A percentile compares a stretch with the other conserved stretches of the same genome.
phyloP scores from a whole-genome alignment of 64 coral and sea anemone species.

The Orbicella faveolata region DNA sequence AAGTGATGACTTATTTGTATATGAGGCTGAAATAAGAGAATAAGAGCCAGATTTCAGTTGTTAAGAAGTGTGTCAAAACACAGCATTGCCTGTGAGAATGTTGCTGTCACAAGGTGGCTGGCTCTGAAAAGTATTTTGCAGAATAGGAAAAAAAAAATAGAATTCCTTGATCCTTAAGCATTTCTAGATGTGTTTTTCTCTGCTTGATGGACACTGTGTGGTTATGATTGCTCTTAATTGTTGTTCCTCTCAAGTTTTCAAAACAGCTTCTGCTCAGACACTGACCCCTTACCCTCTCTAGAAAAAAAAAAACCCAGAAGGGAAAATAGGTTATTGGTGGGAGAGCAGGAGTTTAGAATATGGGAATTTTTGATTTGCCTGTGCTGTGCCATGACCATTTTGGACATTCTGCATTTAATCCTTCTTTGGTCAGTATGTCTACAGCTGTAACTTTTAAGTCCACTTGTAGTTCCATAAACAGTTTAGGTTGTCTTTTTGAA shows the following conservation, averaged over 20 bases:
- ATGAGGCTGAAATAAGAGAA: neutral
- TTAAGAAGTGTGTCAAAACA: neutral
- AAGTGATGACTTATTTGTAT: neutral
- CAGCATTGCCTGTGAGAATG: neutral
- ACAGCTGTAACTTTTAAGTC: neutral
- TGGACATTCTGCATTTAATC: neutral
- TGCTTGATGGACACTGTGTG: neutral
- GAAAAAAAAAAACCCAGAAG: too few relatives aligned
- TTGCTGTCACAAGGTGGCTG: neutral
- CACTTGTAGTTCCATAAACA: neutral
- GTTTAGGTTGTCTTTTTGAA: constrained; percentile 13
- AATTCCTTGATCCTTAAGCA: neutral
- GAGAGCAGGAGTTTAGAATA: neutral
- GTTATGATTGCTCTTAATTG: too few relatives aligned
- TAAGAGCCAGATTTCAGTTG: neutral
- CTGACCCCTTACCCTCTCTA: neutral
- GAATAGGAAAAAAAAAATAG: neutral
- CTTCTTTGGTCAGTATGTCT: neutral
- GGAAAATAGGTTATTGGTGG: neutral
- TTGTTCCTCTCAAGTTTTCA: neutral
- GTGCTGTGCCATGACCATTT: neutral
- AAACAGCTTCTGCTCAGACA: neutral
- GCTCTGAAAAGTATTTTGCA: neutral
- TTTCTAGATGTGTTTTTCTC: neutral
- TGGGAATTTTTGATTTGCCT: constrained; percentile 17